Evolutionary conservation across 2,888 invertebrate genomes (phyloP).

Genomic region (Spialia ferax): DNA sequence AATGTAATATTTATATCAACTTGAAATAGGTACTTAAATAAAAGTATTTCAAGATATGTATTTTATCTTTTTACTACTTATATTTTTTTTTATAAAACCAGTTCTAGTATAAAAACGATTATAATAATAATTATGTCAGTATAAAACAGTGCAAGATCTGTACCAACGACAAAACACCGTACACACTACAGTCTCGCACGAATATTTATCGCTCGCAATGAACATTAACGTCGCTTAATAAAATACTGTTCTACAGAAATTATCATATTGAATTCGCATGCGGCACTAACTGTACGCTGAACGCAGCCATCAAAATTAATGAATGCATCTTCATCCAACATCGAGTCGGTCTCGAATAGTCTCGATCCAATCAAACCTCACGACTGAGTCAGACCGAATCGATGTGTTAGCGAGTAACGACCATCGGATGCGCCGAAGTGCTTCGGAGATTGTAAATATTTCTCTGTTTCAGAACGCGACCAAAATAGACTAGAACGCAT

Average conservation of each 20-base stretch:
- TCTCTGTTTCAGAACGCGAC: constrained; percentile 85
- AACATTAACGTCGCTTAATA: constrained; percentile 38
- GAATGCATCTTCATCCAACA: constrained; percentile 71
- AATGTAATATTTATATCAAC: too few species aligned
- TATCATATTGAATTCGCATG: constrained; percentile 43
- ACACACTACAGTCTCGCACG: constrained; percentile 12
- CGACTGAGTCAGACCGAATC: constrained; percentile 71
- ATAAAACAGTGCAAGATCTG: background rate
- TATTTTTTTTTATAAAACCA: too few species aligned
- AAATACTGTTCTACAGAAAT: constrained; percentile 42
- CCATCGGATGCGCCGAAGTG: constrained; percentile 86
- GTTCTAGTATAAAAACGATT: too few species aligned
- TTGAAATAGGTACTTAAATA: too few species aligned
- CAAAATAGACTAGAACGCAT: constrained; percentile 85
- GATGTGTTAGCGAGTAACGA: constrained; percentile 83
- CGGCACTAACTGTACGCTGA: constrained; percentile 53
- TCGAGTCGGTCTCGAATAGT: too few species aligned
- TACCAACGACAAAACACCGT: too few species aligned
- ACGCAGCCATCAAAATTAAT: constrained; percentile 68
- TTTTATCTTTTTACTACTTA: too few species aligned
- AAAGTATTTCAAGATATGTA: too few species aligned
- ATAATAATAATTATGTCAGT: too few species aligned
- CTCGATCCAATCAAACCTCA: constrained; percentile 75
- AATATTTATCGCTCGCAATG: constrained; percentile 38
- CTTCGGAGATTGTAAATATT: constrained; percentile 86